Base-by-base conservation (phyloP, 2,888 invertebrate genomes). In the Amphipyra tragopoginis region DNA sequence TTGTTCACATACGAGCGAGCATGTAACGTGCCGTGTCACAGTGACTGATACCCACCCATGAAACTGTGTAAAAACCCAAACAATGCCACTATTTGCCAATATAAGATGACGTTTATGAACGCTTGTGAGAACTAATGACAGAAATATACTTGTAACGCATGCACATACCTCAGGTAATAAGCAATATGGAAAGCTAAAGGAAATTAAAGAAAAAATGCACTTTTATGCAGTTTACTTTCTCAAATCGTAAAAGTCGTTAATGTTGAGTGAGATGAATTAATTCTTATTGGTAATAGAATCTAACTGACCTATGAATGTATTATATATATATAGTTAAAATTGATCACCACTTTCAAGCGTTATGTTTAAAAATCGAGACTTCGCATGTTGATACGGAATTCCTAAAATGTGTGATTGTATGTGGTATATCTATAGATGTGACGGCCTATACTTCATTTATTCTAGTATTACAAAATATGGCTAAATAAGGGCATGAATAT, bases 21-120 rank as follows among this genome's bases (percentile, higher is more conserved):
- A 86, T 84, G 84, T 87, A 88, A 88, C 85, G 71, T 72, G 81
- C 84, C 84, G 72, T 85, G 84, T 88, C 86, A 87, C 88, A 90
- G 64, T 70, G 64, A 76, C 81, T 75, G 81, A 83, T 85, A 84
- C 80, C 66, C 74, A 74, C 79, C 78, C 79, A 84, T 62, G 79
- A 86, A 84, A 83, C 80, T 58, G 53, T 52, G 64, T 51, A 78
- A 89, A 87, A 90, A 91, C 87, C 76, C 58, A 71, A 86, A 91
- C 92, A 92, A 92, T 90, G 85, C 84, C 54, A n/a, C 57, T 61
- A 83, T 88, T 89, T 86, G 86, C 84, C 82, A 87, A 86, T 84
- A 79, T 70, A 72, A 79, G 79, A 79, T 77, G 80, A 75, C 70
- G 78, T 60, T 64, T 73, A 76, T 71, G 58, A 36, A 72, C 72